Conservation (phyloP, 2,888 invertebrate species). For the Seira musarum region DNA sequence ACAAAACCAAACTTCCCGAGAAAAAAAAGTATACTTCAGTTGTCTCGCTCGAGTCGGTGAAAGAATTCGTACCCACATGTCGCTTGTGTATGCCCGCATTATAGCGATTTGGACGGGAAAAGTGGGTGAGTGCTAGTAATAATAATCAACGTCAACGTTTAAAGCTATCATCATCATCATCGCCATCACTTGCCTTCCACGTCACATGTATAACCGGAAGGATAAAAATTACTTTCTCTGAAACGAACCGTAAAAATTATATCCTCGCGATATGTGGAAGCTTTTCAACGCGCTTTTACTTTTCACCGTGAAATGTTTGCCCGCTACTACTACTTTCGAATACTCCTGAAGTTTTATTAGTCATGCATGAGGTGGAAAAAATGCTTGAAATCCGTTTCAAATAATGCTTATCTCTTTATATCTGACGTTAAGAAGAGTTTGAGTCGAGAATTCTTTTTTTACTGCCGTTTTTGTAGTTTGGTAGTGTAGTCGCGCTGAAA, state of each 20-base stretch:
- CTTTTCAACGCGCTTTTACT: slow-evolving; percentile 2
- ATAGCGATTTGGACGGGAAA: slow-evolving; percentile 4
- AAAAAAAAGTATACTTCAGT: slow-evolving; percentile 18
- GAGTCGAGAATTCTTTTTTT: slow-evolving; percentile 9
- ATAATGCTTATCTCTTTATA: slow-evolving; percentile 28
- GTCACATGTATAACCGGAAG: slow-evolving; percentile 19
- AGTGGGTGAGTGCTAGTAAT: slow-evolving; percentile 7
- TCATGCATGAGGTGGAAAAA: slow-evolving; percentile 3
- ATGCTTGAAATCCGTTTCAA: slow-evolving; percentile 7
- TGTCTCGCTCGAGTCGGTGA: not conserved
- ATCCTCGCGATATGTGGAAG: not conserved
- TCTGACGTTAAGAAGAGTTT: slow-evolving; percentile 16
- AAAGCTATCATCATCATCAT: slow-evolving; percentile 9
- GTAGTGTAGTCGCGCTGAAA: no score
- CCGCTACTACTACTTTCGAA: not conserved
- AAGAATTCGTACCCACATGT: slow-evolving; percentile 10
- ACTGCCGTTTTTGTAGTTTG: no score
- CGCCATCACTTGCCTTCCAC: slow-evolving; percentile 21
- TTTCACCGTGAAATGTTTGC: not conserved
- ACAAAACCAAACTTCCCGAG: not conserved
- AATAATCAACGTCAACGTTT: slow-evolving; percentile 40
- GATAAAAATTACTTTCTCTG: slow-evolving; percentile 38
- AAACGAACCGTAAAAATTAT: slow-evolving; percentile 1
- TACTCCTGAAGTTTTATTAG: slow-evolving; percentile 1
- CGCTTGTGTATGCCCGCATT: slow-evolving; percentile 17